Conservation (phyloP, 2,797 vertebrate species). For the Smutsia temminckii region DNA sequence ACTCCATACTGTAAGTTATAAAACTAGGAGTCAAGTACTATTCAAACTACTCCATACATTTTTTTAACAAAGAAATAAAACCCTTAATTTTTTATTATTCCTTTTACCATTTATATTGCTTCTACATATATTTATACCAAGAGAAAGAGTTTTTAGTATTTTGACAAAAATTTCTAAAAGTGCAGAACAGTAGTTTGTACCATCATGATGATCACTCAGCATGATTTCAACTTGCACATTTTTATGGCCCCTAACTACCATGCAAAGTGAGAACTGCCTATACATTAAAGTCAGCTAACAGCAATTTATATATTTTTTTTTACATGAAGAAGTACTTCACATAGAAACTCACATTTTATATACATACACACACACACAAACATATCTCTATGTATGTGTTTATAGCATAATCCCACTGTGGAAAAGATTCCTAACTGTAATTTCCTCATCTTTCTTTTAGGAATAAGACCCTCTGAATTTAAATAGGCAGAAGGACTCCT, state of each 20-base stretch:
- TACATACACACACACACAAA: not conserved
- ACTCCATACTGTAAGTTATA: not conserved
- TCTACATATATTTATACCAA: not conserved
- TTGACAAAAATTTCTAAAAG: not conserved
- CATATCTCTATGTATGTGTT: not conserved
- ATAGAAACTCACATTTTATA: not conserved
- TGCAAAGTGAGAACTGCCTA: not conserved
- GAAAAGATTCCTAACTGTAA: not conserved
- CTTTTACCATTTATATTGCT: not conserved
- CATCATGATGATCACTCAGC: not conserved
- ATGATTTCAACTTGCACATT: not conserved
- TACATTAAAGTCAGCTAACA: not conserved
- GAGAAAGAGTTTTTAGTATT: not conserved
- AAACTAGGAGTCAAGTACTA: not conserved
- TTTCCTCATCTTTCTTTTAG: not conserved
- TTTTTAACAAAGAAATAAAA: not conserved
- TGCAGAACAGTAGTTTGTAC: not conserved
- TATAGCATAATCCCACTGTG: not conserved
- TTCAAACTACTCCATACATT: not conserved
- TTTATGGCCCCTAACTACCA: not conserved
- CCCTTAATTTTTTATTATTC: not conserved
- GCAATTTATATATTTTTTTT: not conserved
- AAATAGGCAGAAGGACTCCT: not conserved
- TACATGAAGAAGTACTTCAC: not conserved
- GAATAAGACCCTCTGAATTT: slow-evolving; percentile 4